These are phyloP conservation scores for Gopherus evgoodei DNA, from an alignment of 2,113 vertebrate species.

Conservation along the genomic window DNA sequence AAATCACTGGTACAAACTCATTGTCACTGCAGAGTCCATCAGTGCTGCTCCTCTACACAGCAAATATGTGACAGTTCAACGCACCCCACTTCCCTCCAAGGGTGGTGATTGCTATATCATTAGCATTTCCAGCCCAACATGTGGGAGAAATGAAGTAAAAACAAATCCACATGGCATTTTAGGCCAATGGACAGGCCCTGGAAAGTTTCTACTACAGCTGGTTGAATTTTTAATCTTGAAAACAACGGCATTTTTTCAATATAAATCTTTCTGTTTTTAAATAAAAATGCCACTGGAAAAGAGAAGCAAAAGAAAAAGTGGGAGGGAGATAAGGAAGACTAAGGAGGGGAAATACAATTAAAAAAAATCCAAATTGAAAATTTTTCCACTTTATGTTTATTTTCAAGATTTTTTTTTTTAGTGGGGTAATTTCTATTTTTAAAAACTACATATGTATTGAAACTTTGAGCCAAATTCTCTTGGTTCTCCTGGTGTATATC, in stretches of 20 bases:
- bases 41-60: neutral
- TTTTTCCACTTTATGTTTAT: neutral
- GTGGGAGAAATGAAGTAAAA: neutral
- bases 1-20: neutral
- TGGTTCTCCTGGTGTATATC: neutral
- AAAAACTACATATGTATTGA: neutral
- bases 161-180: neutral
- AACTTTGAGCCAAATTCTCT: neutral
- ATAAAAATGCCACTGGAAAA: neutral
- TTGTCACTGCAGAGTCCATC: rapidly evolving
- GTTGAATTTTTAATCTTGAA: neutral
- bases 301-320: neutral
- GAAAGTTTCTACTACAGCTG: neutral
- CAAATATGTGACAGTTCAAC: neutral
- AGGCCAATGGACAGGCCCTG: neutral
- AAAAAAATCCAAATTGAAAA: neutral
- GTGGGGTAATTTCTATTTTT: neutral
- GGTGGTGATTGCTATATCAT: neutral
- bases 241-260: neutral
- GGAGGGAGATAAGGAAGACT: neutral
- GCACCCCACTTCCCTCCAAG: rapidly evolving
- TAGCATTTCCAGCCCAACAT: neutral
- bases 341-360: too few relatives aligned
- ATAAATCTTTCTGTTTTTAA: neutral
- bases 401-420: neutral